Base-by-base conservation (phyloP, 2,888 invertebrate genomes). In the Dysmachus trigonus region DNA sequence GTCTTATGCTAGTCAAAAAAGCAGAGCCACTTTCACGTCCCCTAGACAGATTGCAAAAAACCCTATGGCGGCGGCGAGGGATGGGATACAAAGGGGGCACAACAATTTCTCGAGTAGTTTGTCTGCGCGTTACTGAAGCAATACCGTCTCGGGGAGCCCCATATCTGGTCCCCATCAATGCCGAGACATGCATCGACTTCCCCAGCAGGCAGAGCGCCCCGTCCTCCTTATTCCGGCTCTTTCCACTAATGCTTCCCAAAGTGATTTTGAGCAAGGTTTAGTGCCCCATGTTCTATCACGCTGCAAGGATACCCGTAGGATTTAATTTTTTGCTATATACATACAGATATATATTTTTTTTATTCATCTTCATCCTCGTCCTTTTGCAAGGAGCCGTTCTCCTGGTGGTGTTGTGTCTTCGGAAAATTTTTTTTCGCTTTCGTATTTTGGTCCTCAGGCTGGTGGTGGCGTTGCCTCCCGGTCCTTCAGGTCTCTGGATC, bases 231-330 rank as follows among this genome's bases (percentile, higher is more conserved):
- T 83, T 72, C 83, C 53, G 53, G 81, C 35, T 82, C 31, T 72
- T 41, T 31, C 83, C 47, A 72, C 72, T 83, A 83, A 83, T 83
- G 72, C 83, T 72, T 83, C 72, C 87, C 74, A 83, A 87, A 83
- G 87, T 87, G 87, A 87, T 87, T 87, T 87, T 86, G 83, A 83
- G 87, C 86, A 87, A 87, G 86, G 85, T 87, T 87, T 86, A 87
- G 77, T 85, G 85, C 83, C 83, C 73, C 86, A 85, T 87, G 85
- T 73, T 73, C 79, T 81, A 83, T 86, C 77, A 77, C 53, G 41
- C 72, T 77, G 51, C 72, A 85, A 86, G 85, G 74, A 87, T 83
- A 87, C 87, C 83, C 87, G 51, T 77, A 83, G 87, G 87, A 87
- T 86, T 85, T 86, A 77, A 83, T 74, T 51, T 81, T 53, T 41